These are phyloP conservation scores for Melanotaenia boesemani DNA, from an alignment of 2,797 vertebrate genomes.

Conservation along the genomic window DNA sequence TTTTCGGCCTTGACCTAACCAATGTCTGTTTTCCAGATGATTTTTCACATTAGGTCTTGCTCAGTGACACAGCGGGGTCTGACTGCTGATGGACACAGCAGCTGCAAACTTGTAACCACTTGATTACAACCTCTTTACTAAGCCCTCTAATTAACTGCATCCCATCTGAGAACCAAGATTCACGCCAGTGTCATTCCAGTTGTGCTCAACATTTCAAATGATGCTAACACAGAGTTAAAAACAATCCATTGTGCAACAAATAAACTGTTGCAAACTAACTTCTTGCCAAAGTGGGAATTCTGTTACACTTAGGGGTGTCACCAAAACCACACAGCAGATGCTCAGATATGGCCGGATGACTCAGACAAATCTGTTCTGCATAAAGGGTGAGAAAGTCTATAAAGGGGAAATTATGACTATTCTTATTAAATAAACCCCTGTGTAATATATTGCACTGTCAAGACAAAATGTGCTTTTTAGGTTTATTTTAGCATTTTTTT, in stretches of 20 bases:
- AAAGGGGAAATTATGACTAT: conserved; percentile 38
- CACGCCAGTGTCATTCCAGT: conserved; percentile 26
- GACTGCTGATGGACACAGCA: conserved; percentile 21
- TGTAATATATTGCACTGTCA: conserved; percentile 25
- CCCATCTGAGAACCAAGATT: conserved; percentile 35
- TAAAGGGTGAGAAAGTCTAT: conserved; percentile 48
- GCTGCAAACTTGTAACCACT: conserved; percentile 49
- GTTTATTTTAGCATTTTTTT: conserved; percentile 18
- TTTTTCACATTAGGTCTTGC: conserved; percentile 21
- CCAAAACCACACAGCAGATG: conserved; percentile 59
- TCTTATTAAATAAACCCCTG: conserved; percentile 32
- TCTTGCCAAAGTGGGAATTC: conserved; percentile 54
- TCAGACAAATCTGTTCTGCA: conserved; percentile 67
- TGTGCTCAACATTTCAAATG: conserved; percentile 36
- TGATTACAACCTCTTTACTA: conserved; percentile 33
- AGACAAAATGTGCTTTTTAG: conserved; percentile 14
- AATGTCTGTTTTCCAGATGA: conserved; percentile 8
- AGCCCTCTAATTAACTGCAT: conserved; percentile 49
- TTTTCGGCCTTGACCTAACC: conserved; percentile 15
- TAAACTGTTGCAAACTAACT: conserved; percentile 49
- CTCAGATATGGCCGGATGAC: conserved; percentile 39
- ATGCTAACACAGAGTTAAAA: conserved; percentile 31
- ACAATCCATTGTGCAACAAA: conserved; percentile 44
- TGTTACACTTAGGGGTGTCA: conserved; percentile 43
- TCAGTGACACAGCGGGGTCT: conserved; percentile 42